These are phyloP conservation scores for Tetramorium bicarinatum DNA, from an alignment of 2,888 invertebrate species.

Conservation along the genomic window DNA sequence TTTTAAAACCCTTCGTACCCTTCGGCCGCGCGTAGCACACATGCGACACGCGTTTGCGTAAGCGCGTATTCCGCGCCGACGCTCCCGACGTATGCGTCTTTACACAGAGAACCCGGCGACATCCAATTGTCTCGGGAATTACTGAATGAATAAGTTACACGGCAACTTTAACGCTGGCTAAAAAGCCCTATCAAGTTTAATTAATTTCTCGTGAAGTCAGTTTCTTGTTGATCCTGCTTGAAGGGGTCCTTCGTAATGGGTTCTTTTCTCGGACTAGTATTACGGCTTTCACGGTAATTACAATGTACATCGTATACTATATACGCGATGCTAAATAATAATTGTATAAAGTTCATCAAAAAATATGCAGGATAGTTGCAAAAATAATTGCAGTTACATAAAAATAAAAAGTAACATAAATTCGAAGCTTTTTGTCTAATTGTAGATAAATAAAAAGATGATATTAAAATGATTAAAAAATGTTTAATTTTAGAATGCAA, in stretches of 20 bases:
- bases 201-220: slow-evolving; percentile 52
- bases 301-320: slow-evolving; percentile 9
- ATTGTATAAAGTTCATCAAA: neutral
- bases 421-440: neutral
- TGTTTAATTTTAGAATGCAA: neutral
- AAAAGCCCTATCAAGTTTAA: slow-evolving; percentile 53
- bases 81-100: slow-evolving; percentile 23
- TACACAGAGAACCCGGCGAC: slow-evolving; percentile 31
- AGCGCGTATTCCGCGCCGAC: slow-evolving; percentile 57
- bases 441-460: neutral
- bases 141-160: slow-evolving; percentile 55
- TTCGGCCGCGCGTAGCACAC: slow-evolving; percentile 23
- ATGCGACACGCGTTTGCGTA: slow-evolving; percentile 64
- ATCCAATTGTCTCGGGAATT: slow-evolving; percentile 54
- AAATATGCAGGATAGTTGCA: neutral
- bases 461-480: neutral
- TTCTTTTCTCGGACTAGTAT: slow-evolving; percentile 33
- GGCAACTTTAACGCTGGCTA: slow-evolving; percentile 51
- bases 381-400: neutral
- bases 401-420: neutral
- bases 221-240: slow-evolving; percentile 46
- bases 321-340: neutral
- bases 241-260: slow-evolving; percentile 23
- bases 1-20: slow-evolving; percentile 53
- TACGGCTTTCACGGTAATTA: slow-evolving; percentile 35